Base-by-base conservation (phyloP, 2,113 vertebrate genomes). In the Sapajus apella region DNA sequence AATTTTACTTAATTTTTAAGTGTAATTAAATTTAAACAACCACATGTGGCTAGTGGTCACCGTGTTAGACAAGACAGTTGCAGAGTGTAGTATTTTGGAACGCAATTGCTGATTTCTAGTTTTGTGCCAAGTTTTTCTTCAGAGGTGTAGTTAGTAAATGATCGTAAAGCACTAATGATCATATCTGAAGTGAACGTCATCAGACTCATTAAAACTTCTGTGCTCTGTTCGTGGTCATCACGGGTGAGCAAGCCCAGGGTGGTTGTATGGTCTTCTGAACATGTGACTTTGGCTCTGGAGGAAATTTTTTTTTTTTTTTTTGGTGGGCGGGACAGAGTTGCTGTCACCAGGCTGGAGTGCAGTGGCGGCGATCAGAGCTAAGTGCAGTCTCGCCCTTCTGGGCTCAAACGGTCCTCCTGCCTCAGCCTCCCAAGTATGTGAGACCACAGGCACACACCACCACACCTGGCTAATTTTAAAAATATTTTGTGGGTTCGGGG, bases 61-160 rank as follows among this genome's bases (percentile, higher is more conserved):
- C 3, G 1, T 37, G 14, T 79, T 70, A 84, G 45, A 55, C 86
- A 55, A 45, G 13, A 73, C 30, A 58, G 27, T 13, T 25, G 14
- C n/a, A 35, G 18, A 12, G 30, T 37, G 76, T 43, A 12, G 75
- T 5, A 13, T 94, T 94, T 96, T 56, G 80, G 79, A 93, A 93
- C 43, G 68, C 61, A 82, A 30, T 86, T 84, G 25, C 68, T 61
- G 50, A 45, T 75, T 89, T 25, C 20, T 85, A 40, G 37, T 88
- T 97, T 93, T 76, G 76, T 56, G 27, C 5, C 40, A 50, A n/a
- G 40, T 96, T 96, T 83, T 77, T 35, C 61, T 87, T 66, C 7
- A 9, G 66, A 56, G 27, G 56, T 75, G 40, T 58, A 32, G 20
- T 79, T 91, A 58, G 27, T 94, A 52, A 90, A 32, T 64, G 13